phyloP scores from a whole-genome alignment of 1,140 invertebrate species.

The Drosophila triauraria region DNA sequence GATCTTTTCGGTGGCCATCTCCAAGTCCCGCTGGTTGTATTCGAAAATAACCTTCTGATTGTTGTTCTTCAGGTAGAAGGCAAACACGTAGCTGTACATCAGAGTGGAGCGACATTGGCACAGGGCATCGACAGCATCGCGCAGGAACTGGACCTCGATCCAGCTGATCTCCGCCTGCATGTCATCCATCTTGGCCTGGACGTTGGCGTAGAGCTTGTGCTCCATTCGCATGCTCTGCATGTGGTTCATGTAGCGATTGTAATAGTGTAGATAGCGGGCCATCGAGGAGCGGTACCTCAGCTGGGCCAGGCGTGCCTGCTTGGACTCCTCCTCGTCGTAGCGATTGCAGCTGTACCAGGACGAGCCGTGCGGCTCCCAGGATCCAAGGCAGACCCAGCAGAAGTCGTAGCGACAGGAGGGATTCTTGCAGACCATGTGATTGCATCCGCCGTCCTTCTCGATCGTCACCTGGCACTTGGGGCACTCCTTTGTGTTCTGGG shows the following conservation, averaged over 20 bases:
- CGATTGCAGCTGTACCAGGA: constrained; percentile 99
- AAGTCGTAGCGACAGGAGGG: constrained; percentile 99
- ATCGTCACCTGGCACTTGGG: constrained; percentile 99
- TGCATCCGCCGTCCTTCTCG: constrained; percentile 99
- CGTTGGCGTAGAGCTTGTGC: constrained; percentile 96
- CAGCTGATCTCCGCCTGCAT: constrained; percentile 99
- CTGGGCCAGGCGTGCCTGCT: constrained; percentile 97
- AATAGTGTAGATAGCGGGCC: constrained; percentile 95
- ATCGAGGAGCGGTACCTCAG: constrained; percentile 95
- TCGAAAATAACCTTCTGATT: constrained; percentile 99
- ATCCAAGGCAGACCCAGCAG: constrained; percentile 99
- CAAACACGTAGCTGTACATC: constrained; percentile 99
- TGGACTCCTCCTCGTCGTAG: constrained; percentile 98
- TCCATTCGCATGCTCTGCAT: constrained; percentile 99
- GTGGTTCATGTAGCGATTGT: constrained; percentile 99
- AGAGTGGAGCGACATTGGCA: constrained; percentile 98
- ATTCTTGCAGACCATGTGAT: constrained; percentile 99
- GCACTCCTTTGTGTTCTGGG: constrained; percentile 99
- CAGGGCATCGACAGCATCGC: constrained; percentile 98
- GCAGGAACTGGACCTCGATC: constrained; percentile 99
- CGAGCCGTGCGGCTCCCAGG: constrained; percentile 99
- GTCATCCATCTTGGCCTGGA: constrained; percentile 99
- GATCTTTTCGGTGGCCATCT: constrained; percentile 97
- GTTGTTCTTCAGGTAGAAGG: constrained; percentile 98
- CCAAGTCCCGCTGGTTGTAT: constrained; percentile 99